These are phyloP conservation scores for Boulengeromyrus knoepffleri DNA, from an alignment of 2,113 vertebrate species.

Conservation along the genomic window DNA sequence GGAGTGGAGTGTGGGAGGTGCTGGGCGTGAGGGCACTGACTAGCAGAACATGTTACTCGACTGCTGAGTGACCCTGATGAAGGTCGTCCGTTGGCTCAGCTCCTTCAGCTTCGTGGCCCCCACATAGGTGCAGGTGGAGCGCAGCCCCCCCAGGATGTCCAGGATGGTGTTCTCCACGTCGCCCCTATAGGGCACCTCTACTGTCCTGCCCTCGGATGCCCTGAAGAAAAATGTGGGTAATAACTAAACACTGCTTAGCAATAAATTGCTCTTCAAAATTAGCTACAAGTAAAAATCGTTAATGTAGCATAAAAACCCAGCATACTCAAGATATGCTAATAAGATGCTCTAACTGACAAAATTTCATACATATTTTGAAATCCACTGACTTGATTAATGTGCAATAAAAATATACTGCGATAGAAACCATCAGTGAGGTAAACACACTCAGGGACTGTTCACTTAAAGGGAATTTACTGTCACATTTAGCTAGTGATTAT, in stretches of 20 bases:
- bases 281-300: neutral
- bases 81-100: constrained; percentile 86
- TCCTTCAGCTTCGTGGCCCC: constrained; percentile 95
- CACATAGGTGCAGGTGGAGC: constrained; percentile 96
- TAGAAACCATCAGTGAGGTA: neutral
- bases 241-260: neutral
- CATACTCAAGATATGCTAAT: neutral
- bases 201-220: constrained; percentile 87
- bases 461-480: no score
- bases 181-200: constrained; percentile 87
- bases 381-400: neutral
- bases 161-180: constrained; percentile 81
- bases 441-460: neutral
- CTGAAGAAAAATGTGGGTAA: constrained; percentile 47
- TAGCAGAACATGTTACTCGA: constrained; percentile 80
- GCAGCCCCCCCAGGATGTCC: constrained; percentile 86
- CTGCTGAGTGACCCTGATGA: constrained; percentile 95
- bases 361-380: neutral
- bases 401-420: neutral
- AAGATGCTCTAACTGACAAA: neutral
- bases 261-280: neutral
- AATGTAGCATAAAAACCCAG: neutral
- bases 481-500: neutral
- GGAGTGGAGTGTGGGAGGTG: neutral
- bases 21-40: neutral